Percentiles rank a stretch among this genome's conserved stretches.
phyloP scores from a whole-genome alignment of 2,888 invertebrate genomes.

The Drosophila putrida region DNA sequence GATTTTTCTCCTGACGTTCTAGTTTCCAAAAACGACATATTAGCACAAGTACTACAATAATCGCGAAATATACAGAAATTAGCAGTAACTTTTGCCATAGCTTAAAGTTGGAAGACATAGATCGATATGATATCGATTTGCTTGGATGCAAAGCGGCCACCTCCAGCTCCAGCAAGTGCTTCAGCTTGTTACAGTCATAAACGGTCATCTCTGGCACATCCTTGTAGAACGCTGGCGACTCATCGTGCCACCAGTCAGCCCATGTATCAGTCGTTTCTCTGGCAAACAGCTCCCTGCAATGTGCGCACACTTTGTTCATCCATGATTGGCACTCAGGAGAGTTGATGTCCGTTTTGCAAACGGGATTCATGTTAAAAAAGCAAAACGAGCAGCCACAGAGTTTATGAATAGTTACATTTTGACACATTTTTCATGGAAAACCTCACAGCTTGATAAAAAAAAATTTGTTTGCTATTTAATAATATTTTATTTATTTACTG shows the following conservation, averaged over 20 bases:
- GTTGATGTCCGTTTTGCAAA: constrained; percentile 50
- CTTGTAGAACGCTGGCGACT: constrained; percentile 51
- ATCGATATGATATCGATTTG: background rate
- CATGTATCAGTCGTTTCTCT: constrained; percentile 4
- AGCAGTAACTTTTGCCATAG: constrained; percentile 48
- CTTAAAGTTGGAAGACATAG: constrained; percentile 4
- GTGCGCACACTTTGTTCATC: constrained; percentile 57
- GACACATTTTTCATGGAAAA: constrained; percentile 10
- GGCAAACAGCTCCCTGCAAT: constrained; percentile 45
- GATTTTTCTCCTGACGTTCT: background rate
- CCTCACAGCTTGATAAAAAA: background rate
- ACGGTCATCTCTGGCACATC: constrained; percentile 55
- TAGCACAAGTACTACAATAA: constrained; percentile 29
- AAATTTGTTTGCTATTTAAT: background rate
- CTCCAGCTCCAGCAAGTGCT: constrained; percentile 38
- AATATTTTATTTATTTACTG: background rate
- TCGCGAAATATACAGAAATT: background rate
- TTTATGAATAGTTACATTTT: constrained; percentile 3
- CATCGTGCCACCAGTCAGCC: constrained; percentile 41
- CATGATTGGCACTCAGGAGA: constrained; percentile 56
- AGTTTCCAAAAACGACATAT: constrained; percentile 18
- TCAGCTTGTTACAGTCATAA: constrained; percentile 60
- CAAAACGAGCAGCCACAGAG: constrained; percentile 1
- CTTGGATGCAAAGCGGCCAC: constrained; percentile 4
- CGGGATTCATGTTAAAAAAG: constrained; percentile 61